Percentiles rank a stretch among this genome's conserved stretches.
phyloP scores from a whole-genome alignment of 2,797 vertebrate species.

The Lemur catta region DNA sequence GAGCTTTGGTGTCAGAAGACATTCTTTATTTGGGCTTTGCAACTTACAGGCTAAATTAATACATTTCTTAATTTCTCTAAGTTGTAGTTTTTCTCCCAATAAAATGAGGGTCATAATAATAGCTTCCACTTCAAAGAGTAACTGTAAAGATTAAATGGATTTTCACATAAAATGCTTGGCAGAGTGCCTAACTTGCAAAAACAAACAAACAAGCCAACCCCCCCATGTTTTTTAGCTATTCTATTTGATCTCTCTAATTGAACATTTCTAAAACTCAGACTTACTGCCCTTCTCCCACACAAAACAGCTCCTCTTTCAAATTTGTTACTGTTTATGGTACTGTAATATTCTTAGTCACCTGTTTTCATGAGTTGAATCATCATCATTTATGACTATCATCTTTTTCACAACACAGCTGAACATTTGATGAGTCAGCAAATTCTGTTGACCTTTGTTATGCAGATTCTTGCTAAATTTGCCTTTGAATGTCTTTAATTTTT shows the following conservation, averaged over 20 bases:
- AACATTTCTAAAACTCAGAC: background rate
- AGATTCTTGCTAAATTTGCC: background rate
- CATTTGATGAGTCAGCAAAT: background rate
- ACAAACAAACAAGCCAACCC: background rate
- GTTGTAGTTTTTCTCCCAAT: background rate
- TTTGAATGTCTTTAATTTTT: background rate
- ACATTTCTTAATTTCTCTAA: conserved; percentile 26
- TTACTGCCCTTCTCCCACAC: background rate
- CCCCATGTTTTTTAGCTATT: background rate
- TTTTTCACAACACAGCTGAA: background rate
- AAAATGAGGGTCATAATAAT: background rate
- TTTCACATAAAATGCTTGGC: background rate
- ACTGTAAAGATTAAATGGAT: background rate
- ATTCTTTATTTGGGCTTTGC: background rate
- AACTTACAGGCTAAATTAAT: background rate
- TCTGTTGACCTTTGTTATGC: background rate
- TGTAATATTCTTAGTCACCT: background rate
- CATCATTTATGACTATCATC: background rate
- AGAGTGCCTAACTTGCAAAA: background rate
- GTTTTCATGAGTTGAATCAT: background rate
- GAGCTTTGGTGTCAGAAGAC: background rate
- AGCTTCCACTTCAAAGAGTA: background rate
- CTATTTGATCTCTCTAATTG: background rate
- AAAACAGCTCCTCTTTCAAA: background rate
- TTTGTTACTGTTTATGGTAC: background rate